phyloP scores from a whole-genome alignment of 2,888 invertebrate species.

The Dryomyza anilis region DNA sequence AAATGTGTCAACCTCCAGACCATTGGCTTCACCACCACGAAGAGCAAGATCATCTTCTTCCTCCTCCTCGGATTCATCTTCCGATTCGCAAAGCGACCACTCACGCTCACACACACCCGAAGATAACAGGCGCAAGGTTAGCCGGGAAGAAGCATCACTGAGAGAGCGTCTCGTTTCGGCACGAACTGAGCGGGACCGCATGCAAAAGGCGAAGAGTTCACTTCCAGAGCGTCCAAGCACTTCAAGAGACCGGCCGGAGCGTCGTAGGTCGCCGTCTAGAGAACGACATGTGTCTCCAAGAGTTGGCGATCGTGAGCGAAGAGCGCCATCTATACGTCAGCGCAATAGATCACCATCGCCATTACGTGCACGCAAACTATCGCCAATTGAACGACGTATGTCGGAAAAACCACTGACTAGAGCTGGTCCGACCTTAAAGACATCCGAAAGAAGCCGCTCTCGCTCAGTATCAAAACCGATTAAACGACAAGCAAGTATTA shows the following conservation, averaged over 20 bases:
- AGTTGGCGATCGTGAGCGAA: not conserved
- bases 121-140: slow-evolving; percentile 41
- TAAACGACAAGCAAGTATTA: not conserved
- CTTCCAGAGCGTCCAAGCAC: not conserved
- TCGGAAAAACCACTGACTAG: not conserved
- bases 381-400: not conserved
- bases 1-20: too few relatives aligned
- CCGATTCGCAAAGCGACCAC: slow-evolving; percentile 27
- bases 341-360: not conserved
- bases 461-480: slow-evolving; percentile 8
- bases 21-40: too few relatives aligned
- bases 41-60: too few relatives aligned
- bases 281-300: not conserved
- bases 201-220: too few relatives aligned
- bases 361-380: not conserved
- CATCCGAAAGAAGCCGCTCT: not conserved
- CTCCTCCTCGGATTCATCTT: slow-evolving; percentile 31
- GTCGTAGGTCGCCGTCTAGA: too few relatives aligned
- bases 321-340: not conserved
- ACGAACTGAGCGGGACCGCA: not conserved
- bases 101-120: slow-evolving; percentile 47
- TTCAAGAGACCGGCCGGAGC: too few relatives aligned
- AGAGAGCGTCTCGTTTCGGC: not conserved
- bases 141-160: slow-evolving; percentile 22
- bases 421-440: too few relatives aligned